Evolutionary conservation across 2,888 invertebrate genomes (phyloP).

Genomic region (Geotrupes spiniger): DNA sequence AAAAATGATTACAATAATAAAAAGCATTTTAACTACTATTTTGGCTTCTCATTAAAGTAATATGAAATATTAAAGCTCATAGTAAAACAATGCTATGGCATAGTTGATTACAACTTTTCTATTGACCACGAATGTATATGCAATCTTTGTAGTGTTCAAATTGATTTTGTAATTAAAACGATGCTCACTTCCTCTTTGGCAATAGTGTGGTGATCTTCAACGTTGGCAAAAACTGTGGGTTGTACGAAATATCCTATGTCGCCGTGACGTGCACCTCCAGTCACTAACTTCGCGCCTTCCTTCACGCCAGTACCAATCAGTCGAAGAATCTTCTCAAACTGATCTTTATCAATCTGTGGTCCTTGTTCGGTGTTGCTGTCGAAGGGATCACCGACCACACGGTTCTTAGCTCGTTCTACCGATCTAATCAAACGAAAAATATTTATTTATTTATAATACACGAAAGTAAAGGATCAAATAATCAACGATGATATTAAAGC

Average conservation of each 20-base stretch:
- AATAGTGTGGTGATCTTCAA: constrained; percentile 80
- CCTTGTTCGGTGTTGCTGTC: constrained; percentile 78
- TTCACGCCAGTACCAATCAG: constrained; percentile 77
- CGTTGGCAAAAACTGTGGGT: constrained; percentile 87
- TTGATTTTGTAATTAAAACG: too few species aligned
- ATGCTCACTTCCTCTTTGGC: constrained; percentile 71
- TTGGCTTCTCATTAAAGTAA: too few species aligned
- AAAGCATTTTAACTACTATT: too few species aligned
- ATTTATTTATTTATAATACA: too few species aligned
- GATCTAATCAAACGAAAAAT: constrained; percentile 49
- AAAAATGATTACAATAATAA: too few species aligned
- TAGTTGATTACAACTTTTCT: too few species aligned
- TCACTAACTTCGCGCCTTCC: constrained; percentile 80
- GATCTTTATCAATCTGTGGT: constrained; percentile 85
- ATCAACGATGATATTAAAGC: too few species aligned
- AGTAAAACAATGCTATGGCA: too few species aligned
- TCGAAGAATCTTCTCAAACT: constrained; percentile 76
- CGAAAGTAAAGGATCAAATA: too few species aligned
- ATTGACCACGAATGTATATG: too few species aligned
- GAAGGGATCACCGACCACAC: constrained; percentile 88
- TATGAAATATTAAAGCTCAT: too few species aligned
- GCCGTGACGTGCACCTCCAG: constrained; percentile 69
- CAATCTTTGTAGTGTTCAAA: too few species aligned
- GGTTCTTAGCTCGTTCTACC: constrained; percentile 72
- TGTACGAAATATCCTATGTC: constrained; percentile 79